phyloP scores from a whole-genome alignment of 2,888 invertebrate genomes.

The Mellilla xanthometata region DNA sequence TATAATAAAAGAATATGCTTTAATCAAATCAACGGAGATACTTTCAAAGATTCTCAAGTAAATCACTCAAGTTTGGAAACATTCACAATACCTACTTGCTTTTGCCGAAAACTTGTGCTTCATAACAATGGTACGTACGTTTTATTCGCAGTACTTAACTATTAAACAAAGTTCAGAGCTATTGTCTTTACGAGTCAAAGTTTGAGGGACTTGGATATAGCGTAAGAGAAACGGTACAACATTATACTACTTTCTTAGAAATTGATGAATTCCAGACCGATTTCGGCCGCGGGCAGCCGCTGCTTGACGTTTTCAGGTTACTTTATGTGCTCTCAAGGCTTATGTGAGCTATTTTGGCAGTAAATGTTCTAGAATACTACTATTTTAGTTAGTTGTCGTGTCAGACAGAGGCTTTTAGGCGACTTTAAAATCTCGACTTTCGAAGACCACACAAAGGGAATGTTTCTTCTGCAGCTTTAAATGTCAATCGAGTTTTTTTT shows the following conservation, averaged over 20 bases:
- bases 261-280: too few species aligned
- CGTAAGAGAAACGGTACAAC: slow-evolving; percentile 19
- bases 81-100: slow-evolving; percentile 15
- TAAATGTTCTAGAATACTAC: too few species aligned
- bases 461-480: too few species aligned
- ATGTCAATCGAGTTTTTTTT: too few species aligned
- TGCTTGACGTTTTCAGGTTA: too few species aligned
- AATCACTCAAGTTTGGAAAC: slow-evolving; percentile 17
- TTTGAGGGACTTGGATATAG: slow-evolving; percentile 6
- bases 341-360: too few species aligned
- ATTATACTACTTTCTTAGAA: neutral
- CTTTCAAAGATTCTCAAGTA: slow-evolving; percentile 5
- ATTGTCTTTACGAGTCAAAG: slow-evolving; percentile 20
- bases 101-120: slow-evolving; percentile 17
- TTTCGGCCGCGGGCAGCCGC: too few species aligned
- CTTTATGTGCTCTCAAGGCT: too few species aligned
- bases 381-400: too few species aligned
- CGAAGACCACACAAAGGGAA: too few species aligned
- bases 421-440: too few species aligned
- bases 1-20: neutral
- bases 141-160: slow-evolving; percentile 19
- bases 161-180: slow-evolving; percentile 18
- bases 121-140: slow-evolving; percentile 17
- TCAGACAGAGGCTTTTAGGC: too few species aligned
- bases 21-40: neutral